Evolutionary conservation across 2,113 vertebrate species (phyloP).

Genomic region (Scatophagus argus): DNA sequence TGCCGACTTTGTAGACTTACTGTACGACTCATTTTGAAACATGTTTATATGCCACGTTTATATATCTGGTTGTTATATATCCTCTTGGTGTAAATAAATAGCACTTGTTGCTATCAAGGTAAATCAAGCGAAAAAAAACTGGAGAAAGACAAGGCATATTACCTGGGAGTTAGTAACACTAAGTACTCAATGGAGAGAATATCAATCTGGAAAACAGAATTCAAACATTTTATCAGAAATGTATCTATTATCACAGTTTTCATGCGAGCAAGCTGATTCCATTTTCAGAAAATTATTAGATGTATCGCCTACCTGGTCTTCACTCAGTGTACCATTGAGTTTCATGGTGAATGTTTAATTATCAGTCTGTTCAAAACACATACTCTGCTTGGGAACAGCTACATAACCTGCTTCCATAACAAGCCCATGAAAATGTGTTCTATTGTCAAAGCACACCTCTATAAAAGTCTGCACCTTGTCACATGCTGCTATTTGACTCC

Average conservation of each 20-base stretch:
- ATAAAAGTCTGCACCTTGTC: constrained; percentile 48
- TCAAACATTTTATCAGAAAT: not conserved
- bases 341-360: constrained; percentile 47
- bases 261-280: not conserved
- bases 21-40: not conserved
- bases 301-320: constrained; percentile 46
- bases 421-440: not conserved
- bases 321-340: constrained; percentile 14
- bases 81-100: not conserved
- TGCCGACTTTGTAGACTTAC: not conserved
- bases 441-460: constrained; percentile 16
- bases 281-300: not conserved
- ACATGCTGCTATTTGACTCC: constrained; percentile 58
- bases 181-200: constrained; percentile 71
- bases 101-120: not conserved
- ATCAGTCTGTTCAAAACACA: not conserved
- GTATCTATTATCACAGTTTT: not conserved
- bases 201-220: constrained; percentile 71
- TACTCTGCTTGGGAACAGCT: not conserved
- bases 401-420: constrained; percentile 14
- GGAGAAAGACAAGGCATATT: constrained; percentile 42
- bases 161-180: constrained; percentile 76
- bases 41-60: not conserved
- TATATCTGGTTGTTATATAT: not conserved
- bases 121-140: not conserved